Evolutionary conservation across 2,888 invertebrate species (phyloP).

Genomic region (Polydrusus pterygomalis): DNA sequence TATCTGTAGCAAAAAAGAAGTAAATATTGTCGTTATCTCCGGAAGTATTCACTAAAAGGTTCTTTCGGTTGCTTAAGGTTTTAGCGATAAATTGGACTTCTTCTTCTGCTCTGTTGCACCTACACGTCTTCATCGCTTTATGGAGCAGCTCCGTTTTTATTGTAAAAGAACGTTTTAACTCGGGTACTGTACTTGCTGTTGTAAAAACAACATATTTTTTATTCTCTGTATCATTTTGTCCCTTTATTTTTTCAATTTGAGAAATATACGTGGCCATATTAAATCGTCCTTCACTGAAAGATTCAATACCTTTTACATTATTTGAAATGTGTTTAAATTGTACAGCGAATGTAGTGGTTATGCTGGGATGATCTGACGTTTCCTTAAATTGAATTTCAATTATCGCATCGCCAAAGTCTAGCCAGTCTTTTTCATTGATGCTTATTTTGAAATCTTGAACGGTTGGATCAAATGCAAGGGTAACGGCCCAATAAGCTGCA

Average conservation of each 20-base stretch:
- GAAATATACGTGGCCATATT: constrained; percentile 2
- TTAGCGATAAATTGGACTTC: constrained; percentile 30
- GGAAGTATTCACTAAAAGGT: constrained; percentile 43
- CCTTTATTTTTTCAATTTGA: constrained; percentile 14
- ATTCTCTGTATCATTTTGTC: constrained; percentile 14
- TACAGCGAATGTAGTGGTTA: constrained; percentile 44
- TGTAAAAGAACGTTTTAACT: constrained; percentile 31
- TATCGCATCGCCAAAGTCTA: constrained; percentile 59
- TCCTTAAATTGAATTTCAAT: constrained; percentile 50
- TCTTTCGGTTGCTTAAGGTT: constrained; percentile 40
- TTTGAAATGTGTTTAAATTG: constrained; percentile 48
- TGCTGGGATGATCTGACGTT: constrained; percentile 12
- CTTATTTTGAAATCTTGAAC: constrained; percentile 46
- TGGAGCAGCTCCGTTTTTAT: constrained; percentile 30
- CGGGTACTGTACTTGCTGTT: constrained; percentile 32
- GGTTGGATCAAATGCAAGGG: constrained; percentile 51
- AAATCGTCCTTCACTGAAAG: constrained; percentile 34
- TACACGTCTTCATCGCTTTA: constrained; percentile 8
- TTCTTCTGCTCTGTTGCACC: constrained; percentile 4
- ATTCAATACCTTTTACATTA: constrained; percentile 44
- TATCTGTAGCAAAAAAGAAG: constrained; percentile 42
- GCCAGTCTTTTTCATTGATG: constrained; percentile 58
- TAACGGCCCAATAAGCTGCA: constrained; percentile 57
- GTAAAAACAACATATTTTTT: constrained; percentile 47
- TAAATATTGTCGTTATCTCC: constrained; percentile 49